A percentile compares a stretch with the other conserved stretches of the same genome.
phyloP scores from a whole-genome alignment of 2,113 vertebrate genomes.

The Clarias macrocephalus region DNA sequence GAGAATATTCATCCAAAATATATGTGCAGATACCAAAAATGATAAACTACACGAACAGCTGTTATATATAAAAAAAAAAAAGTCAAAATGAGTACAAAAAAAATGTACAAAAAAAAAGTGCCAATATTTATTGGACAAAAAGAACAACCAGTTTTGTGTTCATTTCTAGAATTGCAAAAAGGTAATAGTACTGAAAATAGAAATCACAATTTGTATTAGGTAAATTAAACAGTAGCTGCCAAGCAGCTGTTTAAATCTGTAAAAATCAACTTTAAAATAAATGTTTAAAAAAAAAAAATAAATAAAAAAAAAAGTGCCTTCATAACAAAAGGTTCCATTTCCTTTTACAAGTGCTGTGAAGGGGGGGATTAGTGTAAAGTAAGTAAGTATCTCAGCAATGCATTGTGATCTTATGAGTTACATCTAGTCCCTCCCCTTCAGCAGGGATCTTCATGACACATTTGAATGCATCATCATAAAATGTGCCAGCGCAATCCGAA shows the following conservation, averaged over 20 bases:
- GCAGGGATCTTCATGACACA: slow-evolving; percentile 62
- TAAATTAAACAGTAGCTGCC: slow-evolving; percentile 46
- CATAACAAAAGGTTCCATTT: slow-evolving; percentile 13
- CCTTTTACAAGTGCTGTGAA: neutral
- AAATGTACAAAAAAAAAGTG: neutral
- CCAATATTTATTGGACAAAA: slow-evolving; percentile 55
- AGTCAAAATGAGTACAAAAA: slow-evolving; percentile 9
- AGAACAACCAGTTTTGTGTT: slow-evolving; percentile 16
- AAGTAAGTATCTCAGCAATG: neutral
- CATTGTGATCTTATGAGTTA: neutral
- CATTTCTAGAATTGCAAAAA: slow-evolving; percentile 13
- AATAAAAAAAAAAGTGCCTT: neutral
- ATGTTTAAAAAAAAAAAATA: neutral
- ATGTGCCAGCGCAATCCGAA: slow-evolving; percentile 76
- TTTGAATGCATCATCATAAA: slow-evolving; percentile 78
- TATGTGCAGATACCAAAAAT: neutral
- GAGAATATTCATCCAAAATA: slow-evolving; percentile 5
- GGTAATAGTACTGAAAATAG: neutral
- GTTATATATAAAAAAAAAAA: slow-evolving; percentile 13
- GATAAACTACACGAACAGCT: neutral
- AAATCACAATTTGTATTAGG: neutral
- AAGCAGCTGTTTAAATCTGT: slow-evolving; percentile 52
- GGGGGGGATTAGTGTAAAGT: too few relatives aligned
- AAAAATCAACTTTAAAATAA: slow-evolving; percentile 28
- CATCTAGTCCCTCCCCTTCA: slow-evolving; percentile 28